Evolutionary conservation across 2,888 invertebrate species (phyloP).

Genomic region (Seladonia tumulorum): DNA sequence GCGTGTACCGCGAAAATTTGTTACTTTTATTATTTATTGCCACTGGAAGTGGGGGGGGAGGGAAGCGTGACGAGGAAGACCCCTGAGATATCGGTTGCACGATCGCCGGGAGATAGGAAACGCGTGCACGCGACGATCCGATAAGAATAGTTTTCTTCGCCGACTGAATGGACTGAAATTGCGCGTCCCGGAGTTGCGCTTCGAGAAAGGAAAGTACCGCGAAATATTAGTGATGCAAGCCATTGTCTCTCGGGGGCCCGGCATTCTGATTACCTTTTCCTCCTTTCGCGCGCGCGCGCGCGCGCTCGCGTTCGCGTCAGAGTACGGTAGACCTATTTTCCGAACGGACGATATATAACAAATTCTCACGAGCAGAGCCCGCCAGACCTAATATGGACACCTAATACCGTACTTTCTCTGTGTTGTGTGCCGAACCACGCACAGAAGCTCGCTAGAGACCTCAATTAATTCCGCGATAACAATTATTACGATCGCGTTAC

Average conservation of each 20-base stretch:
- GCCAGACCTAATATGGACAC: slow-evolving; percentile 47
- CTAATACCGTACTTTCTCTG: slow-evolving; percentile 56
- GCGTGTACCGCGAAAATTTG: too few relatives aligned
- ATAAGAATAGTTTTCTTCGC: slow-evolving; percentile 21
- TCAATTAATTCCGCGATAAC: slow-evolving; percentile 46
- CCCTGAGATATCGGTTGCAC: neutral
- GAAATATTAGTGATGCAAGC: slow-evolving; percentile 65
- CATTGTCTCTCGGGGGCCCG: slow-evolving; percentile 51
- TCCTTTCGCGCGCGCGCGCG: slow-evolving; percentile 2
- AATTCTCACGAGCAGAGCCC: slow-evolving; percentile 50
- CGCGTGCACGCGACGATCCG: neutral
- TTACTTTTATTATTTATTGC: too few relatives aligned
- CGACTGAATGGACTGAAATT: slow-evolving; percentile 30
- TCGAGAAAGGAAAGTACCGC: slow-evolving; percentile 56
- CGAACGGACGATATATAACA: slow-evolving; percentile 37
- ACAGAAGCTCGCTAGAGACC: neutral
- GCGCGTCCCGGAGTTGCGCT: slow-evolving; percentile 49
- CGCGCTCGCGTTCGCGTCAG: slow-evolving; percentile 11
- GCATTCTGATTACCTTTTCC: slow-evolving; percentile 59
- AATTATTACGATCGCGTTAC: slow-evolving; percentile 40
- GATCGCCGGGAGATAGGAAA: neutral
- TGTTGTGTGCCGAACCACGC: slow-evolving; percentile 7
- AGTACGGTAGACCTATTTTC: slow-evolving; percentile 45
- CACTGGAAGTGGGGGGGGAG: too few relatives aligned
- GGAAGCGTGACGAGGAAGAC: too few relatives aligned